Percentiles rank a stretch among this genome's conserved stretches.
phyloP scores from a whole-genome alignment of 2,797 vertebrate species.

The Benthosema pterotum region DNA sequence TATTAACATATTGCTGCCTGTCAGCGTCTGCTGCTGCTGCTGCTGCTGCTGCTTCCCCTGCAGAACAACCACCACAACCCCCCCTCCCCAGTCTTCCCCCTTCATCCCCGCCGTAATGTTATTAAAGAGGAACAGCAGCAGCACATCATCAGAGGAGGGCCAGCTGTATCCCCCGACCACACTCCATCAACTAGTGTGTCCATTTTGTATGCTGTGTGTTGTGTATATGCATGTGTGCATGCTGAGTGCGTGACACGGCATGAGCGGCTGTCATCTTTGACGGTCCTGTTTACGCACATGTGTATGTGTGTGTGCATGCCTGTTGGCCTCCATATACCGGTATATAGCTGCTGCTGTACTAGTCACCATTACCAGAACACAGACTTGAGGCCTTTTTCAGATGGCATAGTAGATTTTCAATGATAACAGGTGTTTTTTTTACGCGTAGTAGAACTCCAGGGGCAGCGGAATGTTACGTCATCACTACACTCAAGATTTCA shows the following conservation, averaged over 20 bases:
- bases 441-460: too few species aligned
- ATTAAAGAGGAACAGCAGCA: conserved; percentile 55
- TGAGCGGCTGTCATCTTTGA: too few species aligned
- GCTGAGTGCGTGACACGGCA: neutral
- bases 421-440: too few species aligned
- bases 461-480: too few species aligned
- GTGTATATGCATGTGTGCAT: conserved; percentile 14
- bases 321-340: too few species aligned
- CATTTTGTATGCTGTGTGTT: neutral
- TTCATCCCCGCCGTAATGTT: conserved; percentile 60
- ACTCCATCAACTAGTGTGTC: conserved; percentile 49
- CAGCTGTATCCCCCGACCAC: conserved; percentile 64
- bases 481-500: too few species aligned
- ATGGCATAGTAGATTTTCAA: too few species aligned
- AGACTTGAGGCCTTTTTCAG: too few species aligned
- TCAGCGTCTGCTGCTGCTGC: conserved; percentile 25
- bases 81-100: conserved; percentile 9
- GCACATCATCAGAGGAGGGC: conserved; percentile 68
- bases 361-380: too few species aligned
- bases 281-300: neutral
- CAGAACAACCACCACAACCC: too few species aligned
- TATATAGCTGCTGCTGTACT: too few species aligned
- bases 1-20: conserved; percentile 65
- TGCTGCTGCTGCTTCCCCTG: too few species aligned
- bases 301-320: neutral